Evolutionary conservation across 2,888 invertebrate genomes (phyloP), one percentile per base, ranked within the genome.

Genomic region (Ametastegia equiseti): DNA sequence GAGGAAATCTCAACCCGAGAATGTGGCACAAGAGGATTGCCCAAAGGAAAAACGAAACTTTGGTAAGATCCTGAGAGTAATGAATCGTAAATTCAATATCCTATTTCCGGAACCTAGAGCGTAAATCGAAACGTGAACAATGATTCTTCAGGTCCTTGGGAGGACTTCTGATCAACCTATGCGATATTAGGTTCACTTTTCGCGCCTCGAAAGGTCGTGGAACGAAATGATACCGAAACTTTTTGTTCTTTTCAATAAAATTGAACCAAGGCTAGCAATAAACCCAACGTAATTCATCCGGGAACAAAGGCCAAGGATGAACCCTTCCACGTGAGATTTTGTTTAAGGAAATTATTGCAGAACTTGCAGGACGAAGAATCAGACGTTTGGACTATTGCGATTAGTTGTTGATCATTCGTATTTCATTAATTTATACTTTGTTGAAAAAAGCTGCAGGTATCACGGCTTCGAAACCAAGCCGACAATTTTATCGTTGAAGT

Each of bases 111-210:
- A 13, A 7, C 39, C n/a, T n/a, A n/a, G n/a, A n/a, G 65, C 39
- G 1, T 23, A 23, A 9, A 67, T 47, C 71, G 15, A 71, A 30
- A 27, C 71, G 45, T 47, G 69, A 45, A 27, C 69, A 39, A 36
- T 65, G 65, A 39, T n/a, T 36, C 19, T n/a, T n/a, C n/a, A n/a
- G n/a, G 39, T 23, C 67, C 39, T 71, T 45, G 71, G n/a, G 11
- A 67, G 45, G 15, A 71, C 30, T 47, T 71, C 71, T 47, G 71
- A 71, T 71, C 45, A 30, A 71, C 47, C 33, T 73, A 54, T 5
- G 6, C 33, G 27, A 50, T 36, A 36, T 75, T 75, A 50, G 75
- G 75, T 75, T 75, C n/a, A 36, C 54, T 75, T 75, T 36, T 75
- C 50, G 36, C 36, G 45, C 54, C 33, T 50, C 23, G 36, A 54